phyloP scores from a whole-genome alignment of 2,797 vertebrate species.

The Anguilla marmorata region DNA sequence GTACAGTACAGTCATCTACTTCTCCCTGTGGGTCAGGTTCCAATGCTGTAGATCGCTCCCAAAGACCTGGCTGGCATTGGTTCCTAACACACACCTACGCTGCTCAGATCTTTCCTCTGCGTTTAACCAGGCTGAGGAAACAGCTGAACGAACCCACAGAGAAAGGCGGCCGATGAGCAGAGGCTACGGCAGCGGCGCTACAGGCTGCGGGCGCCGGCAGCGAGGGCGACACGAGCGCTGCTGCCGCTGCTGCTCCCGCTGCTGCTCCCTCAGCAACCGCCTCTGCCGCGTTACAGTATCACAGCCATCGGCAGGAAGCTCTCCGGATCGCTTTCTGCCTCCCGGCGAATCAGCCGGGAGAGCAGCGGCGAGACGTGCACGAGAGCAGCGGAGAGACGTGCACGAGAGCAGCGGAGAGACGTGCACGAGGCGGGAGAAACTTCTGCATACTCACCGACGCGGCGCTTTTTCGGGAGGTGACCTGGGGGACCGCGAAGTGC shows the following conservation, averaged over 20 bases:
- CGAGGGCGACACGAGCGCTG: neutral
- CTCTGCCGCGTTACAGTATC: neutral
- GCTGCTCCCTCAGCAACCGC: neutral
- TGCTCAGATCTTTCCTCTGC: neutral
- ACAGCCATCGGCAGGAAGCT: neutral
- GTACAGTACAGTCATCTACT: neutral
- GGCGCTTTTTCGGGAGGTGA: slow-evolving; percentile 53
- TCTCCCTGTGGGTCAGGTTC: neutral
- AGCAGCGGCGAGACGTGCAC: neutral
- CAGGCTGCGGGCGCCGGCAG: neutral
- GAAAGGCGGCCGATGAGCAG: neutral
- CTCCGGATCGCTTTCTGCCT: neutral
- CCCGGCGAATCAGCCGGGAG: neutral
- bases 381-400: neutral
- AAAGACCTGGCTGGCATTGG: neutral
- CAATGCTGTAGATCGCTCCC: neutral
- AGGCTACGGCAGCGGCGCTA: neutral
- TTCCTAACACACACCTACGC: neutral
- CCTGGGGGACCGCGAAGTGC: slow-evolving; percentile 61
- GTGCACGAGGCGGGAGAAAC: slow-evolving; percentile 48
- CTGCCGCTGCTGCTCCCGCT: neutral
- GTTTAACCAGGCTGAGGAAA: neutral
- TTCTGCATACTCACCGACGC: slow-evolving; percentile 69
- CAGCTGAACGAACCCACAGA: neutral
- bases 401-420: slow-evolving; percentile 1